These are phyloP conservation scores for Epirrhoe alternata DNA, from an alignment of 2,888 invertebrate genomes.

Conservation along the genomic window DNA sequence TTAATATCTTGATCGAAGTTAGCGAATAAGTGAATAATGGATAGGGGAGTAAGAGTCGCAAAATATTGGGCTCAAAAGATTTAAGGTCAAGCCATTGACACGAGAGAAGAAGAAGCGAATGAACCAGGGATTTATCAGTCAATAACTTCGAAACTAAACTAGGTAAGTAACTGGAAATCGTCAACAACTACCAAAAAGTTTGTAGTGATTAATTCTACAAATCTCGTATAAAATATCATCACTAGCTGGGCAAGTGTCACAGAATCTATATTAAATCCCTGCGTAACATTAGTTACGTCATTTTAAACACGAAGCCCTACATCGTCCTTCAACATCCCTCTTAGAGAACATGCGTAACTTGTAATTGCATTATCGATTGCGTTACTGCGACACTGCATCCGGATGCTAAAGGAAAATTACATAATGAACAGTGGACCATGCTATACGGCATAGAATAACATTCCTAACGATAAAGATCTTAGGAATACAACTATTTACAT, in stretches of 20 bases:
- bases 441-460: constrained; percentile 18
- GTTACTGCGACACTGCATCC: constrained; percentile 43
- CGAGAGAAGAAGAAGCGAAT: too few relatives aligned
- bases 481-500: background rate
- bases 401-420: constrained; percentile 33
- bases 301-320: constrained; percentile 60
- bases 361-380: constrained; percentile 71
- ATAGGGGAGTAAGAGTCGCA: too few relatives aligned
- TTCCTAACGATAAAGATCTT: constrained; percentile 5
- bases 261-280: constrained; percentile 3
- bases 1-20: constrained; percentile 7
- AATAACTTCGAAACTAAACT: background rate
- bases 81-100: too few relatives aligned
- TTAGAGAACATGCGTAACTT: constrained; percentile 62
- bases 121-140: background rate
- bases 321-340: constrained; percentile 54
- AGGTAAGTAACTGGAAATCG: background rate
- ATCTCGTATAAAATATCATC: background rate
- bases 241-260: background rate
- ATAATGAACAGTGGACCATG: constrained; percentile 15
- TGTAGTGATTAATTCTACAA: too few relatives aligned
- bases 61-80: too few relatives aligned
- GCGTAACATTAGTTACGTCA: constrained; percentile 45
- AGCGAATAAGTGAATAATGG: too few relatives aligned
- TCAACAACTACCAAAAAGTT: too few relatives aligned